Evolutionary conservation across 2,797 vertebrate species (phyloP).

Genomic region (Thalassophryne amazonica): DNA sequence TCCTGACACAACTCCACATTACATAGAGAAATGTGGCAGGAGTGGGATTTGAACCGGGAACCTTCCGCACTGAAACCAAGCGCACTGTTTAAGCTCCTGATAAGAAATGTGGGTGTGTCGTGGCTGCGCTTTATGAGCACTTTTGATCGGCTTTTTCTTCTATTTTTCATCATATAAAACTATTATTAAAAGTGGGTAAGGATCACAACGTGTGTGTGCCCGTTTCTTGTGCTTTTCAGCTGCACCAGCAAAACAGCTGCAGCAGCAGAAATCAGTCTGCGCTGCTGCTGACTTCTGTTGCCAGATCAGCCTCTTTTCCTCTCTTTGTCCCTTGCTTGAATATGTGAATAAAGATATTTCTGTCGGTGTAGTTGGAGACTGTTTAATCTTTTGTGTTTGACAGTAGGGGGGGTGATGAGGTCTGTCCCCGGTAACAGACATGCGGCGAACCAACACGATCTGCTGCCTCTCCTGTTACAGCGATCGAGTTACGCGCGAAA

Average conservation of each 20-base stretch:
- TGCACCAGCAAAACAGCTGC: slow-evolving; percentile 61
- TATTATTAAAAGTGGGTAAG: too few relatives aligned
- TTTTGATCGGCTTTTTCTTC: too few relatives aligned
- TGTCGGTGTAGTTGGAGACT: slow-evolving; percentile 62
- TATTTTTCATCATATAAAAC: too few relatives aligned
- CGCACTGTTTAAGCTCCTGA: too few relatives aligned
- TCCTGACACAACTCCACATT: too few relatives aligned
- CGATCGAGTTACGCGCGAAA: slow-evolving; percentile 75
- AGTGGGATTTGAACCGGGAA: too few relatives aligned
- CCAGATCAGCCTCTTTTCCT: slow-evolving; percentile 39
- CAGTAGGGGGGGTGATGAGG: slow-evolving; percentile 50
- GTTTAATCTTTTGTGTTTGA: slow-evolving; percentile 74
- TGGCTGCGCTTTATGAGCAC: too few relatives aligned
- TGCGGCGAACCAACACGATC: slow-evolving; percentile 63
- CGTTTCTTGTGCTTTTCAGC: slow-evolving; percentile 12
- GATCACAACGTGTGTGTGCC: not conserved
- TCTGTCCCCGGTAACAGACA: slow-evolving; percentile 58
- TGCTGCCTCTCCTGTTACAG: slow-evolving; percentile 75
- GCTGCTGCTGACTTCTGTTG: slow-evolving; percentile 38
- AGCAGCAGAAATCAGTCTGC: slow-evolving; percentile 59
- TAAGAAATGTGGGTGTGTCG: too few relatives aligned
- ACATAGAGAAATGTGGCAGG: too few relatives aligned
- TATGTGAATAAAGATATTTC: slow-evolving; percentile 71
- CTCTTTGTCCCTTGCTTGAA: slow-evolving; percentile 54
- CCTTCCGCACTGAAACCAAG: too few relatives aligned